Percentiles rank a stretch among this genome's conserved stretches.
phyloP scores from a whole-genome alignment of 1,140 invertebrate genomes.

The Drosophila arawakana region DNA sequence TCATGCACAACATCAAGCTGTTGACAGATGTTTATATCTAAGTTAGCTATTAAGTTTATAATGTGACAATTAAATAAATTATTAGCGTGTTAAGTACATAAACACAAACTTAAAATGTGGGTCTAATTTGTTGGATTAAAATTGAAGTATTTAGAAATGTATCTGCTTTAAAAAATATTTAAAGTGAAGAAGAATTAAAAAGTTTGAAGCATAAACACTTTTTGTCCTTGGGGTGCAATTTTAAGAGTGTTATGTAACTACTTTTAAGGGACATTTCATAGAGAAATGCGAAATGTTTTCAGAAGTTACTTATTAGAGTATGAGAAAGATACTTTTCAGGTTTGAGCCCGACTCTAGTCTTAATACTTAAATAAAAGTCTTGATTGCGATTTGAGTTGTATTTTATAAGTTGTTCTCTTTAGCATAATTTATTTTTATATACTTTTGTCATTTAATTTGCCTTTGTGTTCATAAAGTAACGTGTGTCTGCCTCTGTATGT shows the following conservation, averaged over 20 bases:
- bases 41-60: constrained; percentile 54
- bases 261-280: too few species aligned
- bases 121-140: too few species aligned
- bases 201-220: too few species aligned
- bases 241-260: too few species aligned
- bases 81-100: constrained; percentile 31
- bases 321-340: too few species aligned
- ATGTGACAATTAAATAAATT: constrained; percentile 58
- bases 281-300: too few species aligned
- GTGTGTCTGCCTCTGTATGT: constrained; percentile 74
- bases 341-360: background rate
- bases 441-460: constrained; percentile 78
- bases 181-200: too few species aligned
- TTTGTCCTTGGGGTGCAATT: too few species aligned
- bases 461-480: constrained; percentile 80
- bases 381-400: constrained; percentile 45
- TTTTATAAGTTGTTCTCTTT: constrained; percentile 70
- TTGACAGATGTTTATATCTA: constrained; percentile 44
- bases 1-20: constrained; percentile 22
- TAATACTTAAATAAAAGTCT: constrained; percentile 6
- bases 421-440: constrained; percentile 82
- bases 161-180: too few species aligned
- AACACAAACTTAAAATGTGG: background rate
- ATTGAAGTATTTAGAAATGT: background rate
- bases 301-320: too few species aligned